These are phyloP conservation scores for Batillaria attramentaria DNA, from an alignment of 1,140 invertebrate species.

Conservation along the genomic window DNA sequence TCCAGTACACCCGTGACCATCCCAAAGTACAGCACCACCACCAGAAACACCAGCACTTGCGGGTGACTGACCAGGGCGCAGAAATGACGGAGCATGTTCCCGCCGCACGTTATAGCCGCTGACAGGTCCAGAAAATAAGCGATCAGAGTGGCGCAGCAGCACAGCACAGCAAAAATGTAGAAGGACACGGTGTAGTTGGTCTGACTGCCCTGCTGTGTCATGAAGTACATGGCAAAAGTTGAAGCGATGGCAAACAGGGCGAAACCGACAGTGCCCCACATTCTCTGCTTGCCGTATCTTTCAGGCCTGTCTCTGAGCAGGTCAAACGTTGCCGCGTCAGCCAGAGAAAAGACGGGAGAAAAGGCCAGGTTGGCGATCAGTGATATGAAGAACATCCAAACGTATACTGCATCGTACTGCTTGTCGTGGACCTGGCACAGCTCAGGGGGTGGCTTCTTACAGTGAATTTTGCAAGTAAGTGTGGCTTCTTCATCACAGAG, in stretches of 20 bases:
- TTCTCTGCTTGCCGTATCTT: slow-evolving; percentile 40
- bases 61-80: slow-evolving; percentile 40
- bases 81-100: slow-evolving; percentile 39
- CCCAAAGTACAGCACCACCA: slow-evolving; percentile 41
- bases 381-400: slow-evolving; percentile 38
- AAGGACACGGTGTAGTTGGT: slow-evolving; percentile 57
- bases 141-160: slow-evolving; percentile 40
- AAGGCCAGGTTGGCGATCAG: slow-evolving; percentile 41
- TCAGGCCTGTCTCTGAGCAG: slow-evolving; percentile 31
- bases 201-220: slow-evolving; percentile 29
- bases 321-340: slow-evolving; percentile 44
- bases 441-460: slow-evolving; percentile 33
- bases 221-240: slow-evolving; percentile 58
- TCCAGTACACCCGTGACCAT: slow-evolving; percentile 39
- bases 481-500: slow-evolving; percentile 49
- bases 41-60: slow-evolving; percentile 34
- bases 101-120: slow-evolving; percentile 43
- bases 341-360: slow-evolving; percentile 38
- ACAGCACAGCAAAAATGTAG: slow-evolving; percentile 56
- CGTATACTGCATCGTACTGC: slow-evolving; percentile 40
- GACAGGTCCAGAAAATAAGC: slow-evolving; percentile 50
- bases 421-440: slow-evolving; percentile 15
- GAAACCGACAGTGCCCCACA: slow-evolving; percentile 48
- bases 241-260: slow-evolving; percentile 53
- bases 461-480: slow-evolving; percentile 51